Percentiles rank a stretch among this genome's conserved stretches.
Conservation (phyloP, 64 coral and sea anemone genomes). For the Pocillopora verrucosa region DNA sequence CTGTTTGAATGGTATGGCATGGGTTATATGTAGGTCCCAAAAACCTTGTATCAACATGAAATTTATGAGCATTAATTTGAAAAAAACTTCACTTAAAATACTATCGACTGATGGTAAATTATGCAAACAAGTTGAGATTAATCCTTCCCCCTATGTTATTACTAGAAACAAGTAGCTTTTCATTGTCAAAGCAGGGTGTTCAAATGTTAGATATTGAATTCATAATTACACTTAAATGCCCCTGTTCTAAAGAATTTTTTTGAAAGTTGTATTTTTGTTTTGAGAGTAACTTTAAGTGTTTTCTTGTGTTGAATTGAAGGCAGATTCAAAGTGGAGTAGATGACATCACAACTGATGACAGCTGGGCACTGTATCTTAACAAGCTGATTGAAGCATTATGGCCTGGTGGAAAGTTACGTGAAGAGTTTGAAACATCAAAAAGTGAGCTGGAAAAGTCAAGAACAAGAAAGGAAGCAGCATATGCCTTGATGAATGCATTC, state of each 20-base stretch:
- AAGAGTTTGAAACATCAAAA: conserved; percentile 15
- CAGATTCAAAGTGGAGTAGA: conserved; percentile 43
- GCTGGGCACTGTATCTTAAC: conserved; percentile 43
- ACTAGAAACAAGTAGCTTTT: too few relatives aligned
- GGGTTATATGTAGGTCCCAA: background rate
- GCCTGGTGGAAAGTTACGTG: conserved; percentile 20
- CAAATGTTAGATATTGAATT: too few relatives aligned
- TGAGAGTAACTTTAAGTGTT: background rate
- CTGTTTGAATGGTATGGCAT: conserved; percentile 74
- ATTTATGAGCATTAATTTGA: too few relatives aligned
- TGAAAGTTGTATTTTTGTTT: too few relatives aligned
- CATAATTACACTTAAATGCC: too few relatives aligned
- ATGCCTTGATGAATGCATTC: conserved; percentile 57
- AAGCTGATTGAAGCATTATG: conserved; percentile 46
- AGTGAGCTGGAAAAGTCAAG: conserved; percentile 49
- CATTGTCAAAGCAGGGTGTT: too few relatives aligned
- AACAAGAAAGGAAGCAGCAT: conserved; percentile 52
- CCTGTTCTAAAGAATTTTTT: too few relatives aligned
- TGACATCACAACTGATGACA: conserved; percentile 42
- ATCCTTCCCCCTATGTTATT: too few relatives aligned
- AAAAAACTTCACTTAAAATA: too few relatives aligned
- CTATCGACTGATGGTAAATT: too few relatives aligned
- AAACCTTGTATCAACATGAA: background rate
- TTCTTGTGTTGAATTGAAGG: conserved; percentile 28
- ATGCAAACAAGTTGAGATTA: too few relatives aligned